Percentiles rank a stretch among this genome's conserved stretches.
These are phyloP conservation scores for Drosophila triauraria DNA, from an alignment of 1,140 invertebrate species.

Conservation along the genomic window DNA sequence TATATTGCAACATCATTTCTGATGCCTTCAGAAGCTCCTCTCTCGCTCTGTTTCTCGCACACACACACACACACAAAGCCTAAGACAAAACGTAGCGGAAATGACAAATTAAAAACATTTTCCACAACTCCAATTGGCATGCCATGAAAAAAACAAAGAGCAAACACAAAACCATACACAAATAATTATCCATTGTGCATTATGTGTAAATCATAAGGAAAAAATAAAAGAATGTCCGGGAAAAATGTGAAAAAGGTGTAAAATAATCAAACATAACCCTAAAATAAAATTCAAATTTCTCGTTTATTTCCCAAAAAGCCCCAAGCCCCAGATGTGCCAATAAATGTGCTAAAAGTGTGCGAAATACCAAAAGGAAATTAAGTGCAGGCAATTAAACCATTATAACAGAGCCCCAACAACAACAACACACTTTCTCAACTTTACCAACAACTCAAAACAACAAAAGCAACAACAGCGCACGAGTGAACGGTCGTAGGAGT, in stretches of 20 bases:
- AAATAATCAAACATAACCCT: background rate
- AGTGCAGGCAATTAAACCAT: slow-evolving; percentile 60
- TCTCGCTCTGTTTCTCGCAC: slow-evolving; percentile 9
- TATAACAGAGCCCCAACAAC: slow-evolving; percentile 47
- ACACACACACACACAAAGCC: slow-evolving; percentile 11
- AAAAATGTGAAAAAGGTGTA: slow-evolving; percentile 19
- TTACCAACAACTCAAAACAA: slow-evolving; percentile 34
- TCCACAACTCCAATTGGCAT: slow-evolving; percentile 54
- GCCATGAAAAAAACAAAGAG: slow-evolving; percentile 54
- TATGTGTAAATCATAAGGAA: slow-evolving; percentile 2
- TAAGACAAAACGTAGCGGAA: slow-evolving; percentile 64
- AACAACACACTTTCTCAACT: slow-evolving; percentile 54
- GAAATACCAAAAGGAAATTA: slow-evolving; percentile 31
- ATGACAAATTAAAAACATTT: slow-evolving; percentile 73
- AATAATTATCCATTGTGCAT: slow-evolving; percentile 22
- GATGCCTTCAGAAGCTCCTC: slow-evolving; percentile 22
- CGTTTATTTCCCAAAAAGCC: slow-evolving; percentile 7
- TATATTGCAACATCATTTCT: slow-evolving; percentile 57
- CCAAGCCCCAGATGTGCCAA: slow-evolving; percentile 41
- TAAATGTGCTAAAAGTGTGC: slow-evolving; percentile 41
- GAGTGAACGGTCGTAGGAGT: slow-evolving; percentile 62
- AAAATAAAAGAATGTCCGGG: background rate
- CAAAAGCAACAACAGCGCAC: slow-evolving; percentile 31
- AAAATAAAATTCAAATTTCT: slow-evolving; percentile 17
- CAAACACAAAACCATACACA: slow-evolving; percentile 26